Evolutionary conservation across 2,797 vertebrate genomes (phyloP), one percentile per base, ranked within the genome.

Genomic region (Halcyon chelicuti): DNA sequence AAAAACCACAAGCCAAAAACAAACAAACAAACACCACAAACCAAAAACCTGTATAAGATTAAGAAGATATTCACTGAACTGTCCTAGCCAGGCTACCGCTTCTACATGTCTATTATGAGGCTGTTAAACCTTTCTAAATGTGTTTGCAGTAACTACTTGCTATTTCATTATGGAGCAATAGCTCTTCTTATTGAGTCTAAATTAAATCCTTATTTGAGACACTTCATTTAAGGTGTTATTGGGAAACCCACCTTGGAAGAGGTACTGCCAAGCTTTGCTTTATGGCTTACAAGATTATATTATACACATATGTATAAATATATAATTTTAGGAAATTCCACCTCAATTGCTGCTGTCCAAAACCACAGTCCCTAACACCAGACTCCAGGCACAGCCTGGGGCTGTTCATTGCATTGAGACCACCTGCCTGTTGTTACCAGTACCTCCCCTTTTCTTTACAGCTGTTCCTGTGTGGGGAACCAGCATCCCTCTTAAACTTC

Each of bases 141-240:
- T 91, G 81, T 95, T 96, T 96, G 92, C 84, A 94, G 86, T 94
- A 95, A 96, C 92, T 86, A 77, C 77, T 71, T 49, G 39, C 73
- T 74, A 77, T 95, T 94, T 96, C 94, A 95, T 96, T 96, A 96
- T 22, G 37, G 80, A 93, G 86, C 68, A 95, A 93, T 95, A 96
- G 96, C 92, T 92, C 84, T 94, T 77, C 86, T 90, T 96, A 92
- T 81, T 93, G 77, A 94, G 91, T 61, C 81, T 93, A 94, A 95
- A 96, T 93, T 95, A 95, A 95, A 95, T 79, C 78, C 92, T 88
- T 94, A 94, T 92, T 96, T 92, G 94, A 96, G 94, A 95, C 86
- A 87, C 92, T 96, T 96, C 81, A 93, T 97, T 96, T 92, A 91
- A 94, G 77, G 42, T 4, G 4, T 92, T 91, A 91, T 54, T 87